phyloP scores from a whole-genome alignment of 2,113 vertebrate genomes.

The Tichodroma muraria region DNA sequence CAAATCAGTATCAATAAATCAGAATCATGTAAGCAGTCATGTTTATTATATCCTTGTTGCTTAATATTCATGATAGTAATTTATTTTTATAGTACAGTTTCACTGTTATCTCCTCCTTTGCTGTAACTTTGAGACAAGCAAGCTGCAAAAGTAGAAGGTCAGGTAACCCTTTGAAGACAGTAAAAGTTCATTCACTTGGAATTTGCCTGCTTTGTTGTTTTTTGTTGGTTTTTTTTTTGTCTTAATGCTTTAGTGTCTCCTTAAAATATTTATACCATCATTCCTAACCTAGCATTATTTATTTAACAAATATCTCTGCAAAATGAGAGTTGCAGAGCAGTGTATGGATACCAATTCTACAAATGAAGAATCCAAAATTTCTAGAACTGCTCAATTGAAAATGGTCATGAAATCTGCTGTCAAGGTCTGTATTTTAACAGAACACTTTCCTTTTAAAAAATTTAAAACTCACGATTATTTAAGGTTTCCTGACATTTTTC shows the following conservation, averaged over 20 bases:
- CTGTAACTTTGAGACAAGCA: conserved; percentile 67
- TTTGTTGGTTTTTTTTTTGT: background rate
- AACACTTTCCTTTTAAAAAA: background rate
- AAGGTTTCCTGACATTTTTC: background rate
- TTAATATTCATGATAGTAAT: conserved; percentile 94
- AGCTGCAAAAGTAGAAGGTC: conserved; percentile 64
- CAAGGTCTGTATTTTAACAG: background rate
- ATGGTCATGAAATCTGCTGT: background rate
- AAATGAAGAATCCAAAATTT: background rate
- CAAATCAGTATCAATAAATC: conserved; percentile 90
- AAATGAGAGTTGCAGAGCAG: background rate
- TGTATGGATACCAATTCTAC: background rate
- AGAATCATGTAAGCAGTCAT: conserved; percentile 87
- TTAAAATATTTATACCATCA: conserved; percentile 27
- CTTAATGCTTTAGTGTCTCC: background rate
- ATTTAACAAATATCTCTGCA: conserved; percentile 34
- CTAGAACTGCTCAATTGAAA: background rate
- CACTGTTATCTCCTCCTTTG: conserved; percentile 71
- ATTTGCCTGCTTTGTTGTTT: background rate
- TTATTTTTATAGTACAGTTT: conserved; percentile 83
- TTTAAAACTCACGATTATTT: background rate
- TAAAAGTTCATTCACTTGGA: conserved; percentile 43
- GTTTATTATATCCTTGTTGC: conserved; percentile 86
- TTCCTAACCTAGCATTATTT: conserved; percentile 36
- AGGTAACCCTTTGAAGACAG: conserved; percentile 75